Base-by-base conservation (phyloP, 2,113 vertebrate species). In the Jaculus jaculus region DNA sequence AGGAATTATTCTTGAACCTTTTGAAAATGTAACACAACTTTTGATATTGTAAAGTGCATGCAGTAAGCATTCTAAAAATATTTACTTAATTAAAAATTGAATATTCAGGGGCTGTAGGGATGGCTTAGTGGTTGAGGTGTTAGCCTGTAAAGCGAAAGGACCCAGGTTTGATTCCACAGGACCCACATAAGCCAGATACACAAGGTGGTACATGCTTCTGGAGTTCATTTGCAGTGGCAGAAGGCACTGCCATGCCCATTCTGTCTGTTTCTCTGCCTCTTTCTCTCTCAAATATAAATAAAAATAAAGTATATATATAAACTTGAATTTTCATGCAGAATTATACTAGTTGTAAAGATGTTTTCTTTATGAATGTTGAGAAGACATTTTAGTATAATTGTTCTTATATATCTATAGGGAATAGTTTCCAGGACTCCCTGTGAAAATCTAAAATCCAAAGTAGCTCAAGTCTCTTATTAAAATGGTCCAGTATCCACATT, bases 61-160 rank as follows among this genome's bases (percentile, higher is more conserved):
- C 17, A 94, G 24, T 91, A 84, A 39, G 6, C 23, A 84, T 95
- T 87, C 78, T 94, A 69, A 2, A 79, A 77, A 87, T 96, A 75
- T 51, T 93, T 94, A 32, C 73, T 93, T 28, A 37, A 47, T 90
- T 65, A 87, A 94, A 88, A 81, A 61, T 15, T 61, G 60, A 69
- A 78, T 72, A 86, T 8, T 96, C 37, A 54, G n/a, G n/a, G n/a
- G n/a, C n/a, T n/a, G n/a, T n/a, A n/a, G n/a, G n/a, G n/a, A n/a
- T n/a, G n/a, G n/a, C n/a, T n/a, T n/a, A n/a, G n/a, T n/a, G n/a
- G n/a, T n/a, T n/a, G n/a, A n/a, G n/a, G n/a, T n/a, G n/a, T n/a
- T n/a, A n/a, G n/a, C n/a, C n/a, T n/a, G n/a, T n/a, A n/a, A n/a
- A n/a, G n/a, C n/a, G n/a, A n/a, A n/a, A n/a, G n/a, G n/a, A n/a